Evolutionary conservation across 2,797 vertebrate species (phyloP), one percentile per base, ranked within the genome.

Genomic region (Pygocentrus nattereri): DNA sequence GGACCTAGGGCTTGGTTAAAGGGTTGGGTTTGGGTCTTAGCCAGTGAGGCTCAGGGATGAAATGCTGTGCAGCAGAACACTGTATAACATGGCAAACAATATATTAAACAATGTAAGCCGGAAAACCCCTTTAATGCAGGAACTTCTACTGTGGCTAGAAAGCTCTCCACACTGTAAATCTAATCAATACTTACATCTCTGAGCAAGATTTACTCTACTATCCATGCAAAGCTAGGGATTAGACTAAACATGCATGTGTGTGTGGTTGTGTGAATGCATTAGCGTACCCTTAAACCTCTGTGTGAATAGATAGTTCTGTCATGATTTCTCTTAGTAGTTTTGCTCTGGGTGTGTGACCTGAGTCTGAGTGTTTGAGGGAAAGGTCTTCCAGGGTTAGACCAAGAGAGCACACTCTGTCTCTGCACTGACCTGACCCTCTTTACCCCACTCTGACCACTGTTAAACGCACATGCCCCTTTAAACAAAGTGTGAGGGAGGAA

Each of bases 131-230:
- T 62, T 74, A 74, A 62, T 82, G 62, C 61, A 70, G 19, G 64
- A 70, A 61, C n/a, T n/a, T 27, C 23, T n/a, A 30, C 38, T 86
- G 58, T 38, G 52, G 44, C 30, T 38, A 4, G 41, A 69, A 34
- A 61, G 86, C 41, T 41, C 41, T 41, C 87, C 87, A 88, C 91
- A 87, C 30, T 7, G 89, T 89, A 86, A 90, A 88, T 87, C 90
- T 87, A 90, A 94, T 94, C 92, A 92, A 94, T 94, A 90, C 86
- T 84, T 86, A 90, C 88, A 86, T 87, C 91, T 92, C 84, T 78
- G 90, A 93, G 27, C 25, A 30, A 30, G 90, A 88, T 89, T 88
- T 81, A 86, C 87, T 82, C 88, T 85, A 85, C 86, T 78, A 65
- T 88, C 87, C 86, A 89, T 87, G 90, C 89, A 91, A 91, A 83